phyloP scores from a whole-genome alignment of 2,888 invertebrate species.

The Coelopa pilipes region DNA sequence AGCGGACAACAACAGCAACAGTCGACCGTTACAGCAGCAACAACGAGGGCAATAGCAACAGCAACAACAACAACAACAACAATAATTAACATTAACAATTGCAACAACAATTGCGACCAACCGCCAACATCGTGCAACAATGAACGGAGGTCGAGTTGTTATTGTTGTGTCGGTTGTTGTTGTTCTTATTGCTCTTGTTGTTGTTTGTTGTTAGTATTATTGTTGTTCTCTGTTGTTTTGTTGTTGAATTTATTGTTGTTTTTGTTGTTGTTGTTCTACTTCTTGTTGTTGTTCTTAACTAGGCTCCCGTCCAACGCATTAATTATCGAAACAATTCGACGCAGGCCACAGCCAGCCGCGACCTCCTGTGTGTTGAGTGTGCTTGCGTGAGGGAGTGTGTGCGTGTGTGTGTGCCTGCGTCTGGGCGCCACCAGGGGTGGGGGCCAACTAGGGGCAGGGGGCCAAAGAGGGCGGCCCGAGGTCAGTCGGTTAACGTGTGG shows the following conservation, averaged over 20 bases:
- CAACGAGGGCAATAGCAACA: no score
- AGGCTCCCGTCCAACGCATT: slow-evolving; percentile 24
- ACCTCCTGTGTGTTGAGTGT: neutral
- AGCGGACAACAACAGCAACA: no score
- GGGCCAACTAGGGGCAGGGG: neutral
- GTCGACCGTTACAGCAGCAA: no score
- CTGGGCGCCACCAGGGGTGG: neutral
- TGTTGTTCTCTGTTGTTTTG: no score
- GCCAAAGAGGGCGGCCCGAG: neutral
- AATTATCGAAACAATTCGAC: slow-evolving; percentile 22
- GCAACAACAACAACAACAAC: no score
- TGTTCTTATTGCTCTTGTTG: no score
- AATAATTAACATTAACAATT: no score
- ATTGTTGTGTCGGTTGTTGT: no score
- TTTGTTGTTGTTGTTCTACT: slow-evolving; percentile 11
- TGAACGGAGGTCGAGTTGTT: no score
- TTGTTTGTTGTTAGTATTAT: no score
- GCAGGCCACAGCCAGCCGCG: slow-evolving; percentile 1
- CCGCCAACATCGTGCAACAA: no score
- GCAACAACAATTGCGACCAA: no score
- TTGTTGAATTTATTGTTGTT: neutral
- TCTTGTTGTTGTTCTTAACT: slow-evolving; percentile 20
- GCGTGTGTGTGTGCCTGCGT: neutral
- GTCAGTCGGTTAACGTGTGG: slow-evolving; percentile 32
- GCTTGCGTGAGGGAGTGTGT: neutral